phyloP scores from a whole-genome alignment of 2,888 invertebrate species.

The Melinaea marsaeus region DNA sequence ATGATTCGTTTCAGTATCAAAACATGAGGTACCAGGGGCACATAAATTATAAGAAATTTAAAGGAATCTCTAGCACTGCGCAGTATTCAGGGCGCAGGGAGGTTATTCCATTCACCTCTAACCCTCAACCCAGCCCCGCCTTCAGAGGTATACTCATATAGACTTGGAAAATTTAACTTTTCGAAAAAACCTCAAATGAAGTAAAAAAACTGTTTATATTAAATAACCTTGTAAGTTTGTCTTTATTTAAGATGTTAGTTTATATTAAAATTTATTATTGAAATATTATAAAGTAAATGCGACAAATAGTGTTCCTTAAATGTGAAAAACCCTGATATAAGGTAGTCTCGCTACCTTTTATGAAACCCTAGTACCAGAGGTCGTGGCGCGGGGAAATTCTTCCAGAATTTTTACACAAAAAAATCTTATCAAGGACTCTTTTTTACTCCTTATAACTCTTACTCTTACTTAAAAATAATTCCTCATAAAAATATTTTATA shows the following conservation, averaged over 20 bases:
- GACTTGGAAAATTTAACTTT: conserved; percentile 3
- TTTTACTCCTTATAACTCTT: too few species aligned
- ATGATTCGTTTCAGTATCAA: conserved; percentile 20
- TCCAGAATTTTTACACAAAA: conserved; percentile 31
- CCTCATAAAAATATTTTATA: too few species aligned
- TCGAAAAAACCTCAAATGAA: neutral
- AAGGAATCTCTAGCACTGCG: conserved; percentile 27
- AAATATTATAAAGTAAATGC: neutral
- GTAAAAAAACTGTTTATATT: neutral
- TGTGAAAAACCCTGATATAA: conserved; percentile 18
- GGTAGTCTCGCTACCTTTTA: conserved; percentile 14
- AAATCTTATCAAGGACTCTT: too few species aligned
- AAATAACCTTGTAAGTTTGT: neutral
- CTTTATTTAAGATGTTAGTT: neutral
- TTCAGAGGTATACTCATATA: conserved; percentile 12
- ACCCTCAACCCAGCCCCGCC: conserved; percentile 24
- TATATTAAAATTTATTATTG: neutral
- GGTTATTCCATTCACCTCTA: conserved; percentile 24
- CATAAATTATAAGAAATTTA: conserved; percentile 18
- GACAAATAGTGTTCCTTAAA: conserved; percentile 13
- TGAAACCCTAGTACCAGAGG: conserved; percentile 43
- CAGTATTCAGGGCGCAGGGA: conserved; percentile 29
- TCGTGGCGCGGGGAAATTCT: conserved; percentile 61
- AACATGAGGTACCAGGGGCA: conserved; percentile 28
- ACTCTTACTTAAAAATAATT: too few species aligned